Evolutionary conservation across 2,113 vertebrate genomes (phyloP), one percentile per base, ranked within the genome.

Genomic region (Serilophus lunatus): DNA sequence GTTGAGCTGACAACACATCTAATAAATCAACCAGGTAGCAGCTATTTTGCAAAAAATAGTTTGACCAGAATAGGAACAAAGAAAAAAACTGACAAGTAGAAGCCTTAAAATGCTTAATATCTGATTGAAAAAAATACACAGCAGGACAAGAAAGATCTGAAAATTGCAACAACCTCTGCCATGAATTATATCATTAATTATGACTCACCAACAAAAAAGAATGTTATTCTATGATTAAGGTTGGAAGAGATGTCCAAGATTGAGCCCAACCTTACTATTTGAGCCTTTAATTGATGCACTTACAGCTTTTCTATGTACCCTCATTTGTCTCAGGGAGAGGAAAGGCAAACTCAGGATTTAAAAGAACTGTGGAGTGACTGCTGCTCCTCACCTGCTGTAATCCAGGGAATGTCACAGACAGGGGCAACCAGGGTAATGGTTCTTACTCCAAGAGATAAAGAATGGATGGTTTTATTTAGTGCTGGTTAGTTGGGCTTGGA

Each of bases 401-500:
- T n/a, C 49, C 53, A 44, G 40, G 44, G 26, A 72, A 49, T 13
- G 8, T 12, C n/a, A 25, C 1, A 42, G 13, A 5, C 8, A 18
- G 33, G 31, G 5, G 6, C 29, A 57, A 23, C 10, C 29, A 36
- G 63, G 29, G 28, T 4, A 35, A 19, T 7, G 25, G 6, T 28
- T 45, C 51, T 54, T 25, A 12, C 13, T 60, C 64, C 36, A 49
- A 44, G 57, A 57, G 9, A 31, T 5, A 26, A 63, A 18, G 9
- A 33, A 13, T 7, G 10, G 13, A 4, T 65, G 15, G 5, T 29
- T 40, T 65, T 14, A 17, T 35, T 36, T 7, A 1, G 9, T 29
- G 1, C 13, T 50, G 36, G 3, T 4, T 60, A 7, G 0, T 1
- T 38, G n/a, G 47, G 12, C 17, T 10, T 12, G 11, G 59, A 12